Conservation (phyloP, 2,797 vertebrate genomes). For the Anguilla marmorata region DNA sequence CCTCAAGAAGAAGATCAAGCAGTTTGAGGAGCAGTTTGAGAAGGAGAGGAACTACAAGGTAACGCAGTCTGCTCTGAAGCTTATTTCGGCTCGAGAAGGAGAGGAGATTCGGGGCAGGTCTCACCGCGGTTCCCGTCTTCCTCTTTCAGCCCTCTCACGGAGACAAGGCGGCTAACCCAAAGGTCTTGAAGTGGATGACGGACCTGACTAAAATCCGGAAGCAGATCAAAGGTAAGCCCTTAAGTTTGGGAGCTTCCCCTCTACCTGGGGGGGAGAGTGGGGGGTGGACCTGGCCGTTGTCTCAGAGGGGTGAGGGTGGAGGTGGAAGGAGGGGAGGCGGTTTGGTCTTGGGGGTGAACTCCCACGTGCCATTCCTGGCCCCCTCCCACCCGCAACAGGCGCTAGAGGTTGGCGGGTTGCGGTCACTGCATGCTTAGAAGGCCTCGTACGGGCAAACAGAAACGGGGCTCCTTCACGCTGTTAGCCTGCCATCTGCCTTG, state of each 20-base stretch:
- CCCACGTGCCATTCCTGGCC: slow-evolving; percentile 39
- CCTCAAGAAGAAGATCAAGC: slow-evolving; percentile 93
- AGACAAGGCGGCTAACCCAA: slow-evolving; percentile 95
- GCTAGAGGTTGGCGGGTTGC: slow-evolving; percentile 43
- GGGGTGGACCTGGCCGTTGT: slow-evolving; percentile 36
- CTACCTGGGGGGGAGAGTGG: slow-evolving; percentile 9
- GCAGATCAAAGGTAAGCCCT: slow-evolving; percentile 91
- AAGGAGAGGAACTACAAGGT: slow-evolving; percentile 94
- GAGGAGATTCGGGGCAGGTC: background rate
- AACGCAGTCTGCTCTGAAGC: slow-evolving; percentile 22
- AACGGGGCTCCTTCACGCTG: slow-evolving; percentile 44
- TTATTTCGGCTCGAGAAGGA: background rate
- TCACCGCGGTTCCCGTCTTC: background rate
- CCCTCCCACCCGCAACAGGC: background rate
- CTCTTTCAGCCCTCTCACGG: slow-evolving; percentile 82
- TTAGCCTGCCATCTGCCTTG: slow-evolving; percentile 37
- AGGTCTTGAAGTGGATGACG: slow-evolving; percentile 98
- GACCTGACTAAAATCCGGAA: slow-evolving; percentile 94
- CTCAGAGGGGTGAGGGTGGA: slow-evolving; percentile 36
- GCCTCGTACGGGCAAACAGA: background rate
- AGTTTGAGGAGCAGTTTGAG: slow-evolving; percentile 97
- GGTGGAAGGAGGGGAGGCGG: background rate
- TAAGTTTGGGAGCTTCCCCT: background rate
- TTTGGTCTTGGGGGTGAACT: slow-evolving; percentile 40
- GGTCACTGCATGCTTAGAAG: slow-evolving; percentile 54